Percentiles rank a stretch among this genome's conserved stretches.
These are phyloP conservation scores for Pterobdella sp. DNA, from an alignment of 2,888 invertebrate genomes.

Conservation along the genomic window DNA sequence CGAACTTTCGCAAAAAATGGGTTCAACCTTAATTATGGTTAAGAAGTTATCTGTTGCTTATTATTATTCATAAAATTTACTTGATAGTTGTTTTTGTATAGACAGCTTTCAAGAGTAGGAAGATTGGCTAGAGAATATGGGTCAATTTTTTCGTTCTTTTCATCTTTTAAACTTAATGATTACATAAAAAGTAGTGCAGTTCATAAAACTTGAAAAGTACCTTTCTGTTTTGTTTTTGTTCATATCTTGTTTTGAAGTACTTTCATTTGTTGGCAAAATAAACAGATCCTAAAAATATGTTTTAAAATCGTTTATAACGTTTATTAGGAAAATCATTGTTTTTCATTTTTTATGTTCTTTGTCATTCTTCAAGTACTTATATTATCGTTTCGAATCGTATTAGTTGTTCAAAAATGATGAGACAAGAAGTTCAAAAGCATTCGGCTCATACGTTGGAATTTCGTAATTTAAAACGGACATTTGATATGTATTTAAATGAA, in stretches of 20 bases:
- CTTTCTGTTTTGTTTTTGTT: background rate
- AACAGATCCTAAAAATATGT: background rate
- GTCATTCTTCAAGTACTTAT: background rate
- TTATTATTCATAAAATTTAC: background rate
- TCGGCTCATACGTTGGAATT: slow-evolving; percentile 94
- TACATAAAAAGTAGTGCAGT: background rate
- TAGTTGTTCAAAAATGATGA: background rate
- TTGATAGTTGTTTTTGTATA: background rate
- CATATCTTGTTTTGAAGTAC: background rate
- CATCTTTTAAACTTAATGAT: background rate
- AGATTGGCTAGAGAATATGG: background rate
- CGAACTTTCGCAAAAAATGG: background rate
- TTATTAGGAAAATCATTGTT: background rate
- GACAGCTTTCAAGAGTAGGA: background rate
- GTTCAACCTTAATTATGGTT: too few relatives aligned
- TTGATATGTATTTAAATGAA: slow-evolving; percentile 91
- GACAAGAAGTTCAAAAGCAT: slow-evolving; percentile 72
- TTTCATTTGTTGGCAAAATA: background rate
- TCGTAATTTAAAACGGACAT: slow-evolving; percentile 87
- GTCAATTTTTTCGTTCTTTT: background rate
- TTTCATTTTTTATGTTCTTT: background rate
- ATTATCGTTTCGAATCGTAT: background rate
- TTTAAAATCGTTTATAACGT: background rate
- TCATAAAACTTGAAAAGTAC: background rate
- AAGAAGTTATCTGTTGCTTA: too few relatives aligned